Percentiles rank a stretch among this genome's conserved stretches.
Evolutionary conservation across 2,888 invertebrate genomes (phyloP).

Genomic region (Lamellibrachia columna): DNA sequence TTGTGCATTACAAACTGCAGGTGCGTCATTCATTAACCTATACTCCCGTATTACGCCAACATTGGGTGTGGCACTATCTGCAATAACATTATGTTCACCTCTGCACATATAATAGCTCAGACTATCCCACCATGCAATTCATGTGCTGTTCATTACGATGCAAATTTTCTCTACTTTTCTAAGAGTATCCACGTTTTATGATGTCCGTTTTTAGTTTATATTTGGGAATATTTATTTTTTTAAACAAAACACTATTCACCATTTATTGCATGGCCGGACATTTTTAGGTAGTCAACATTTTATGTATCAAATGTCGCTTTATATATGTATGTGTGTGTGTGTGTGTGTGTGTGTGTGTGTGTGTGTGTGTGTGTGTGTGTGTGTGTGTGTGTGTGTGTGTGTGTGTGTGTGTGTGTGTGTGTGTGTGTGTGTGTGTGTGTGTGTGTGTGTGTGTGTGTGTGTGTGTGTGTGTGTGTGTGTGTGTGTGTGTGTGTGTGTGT

Average conservation of each 20-base stretch:
- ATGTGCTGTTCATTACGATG: not conserved
- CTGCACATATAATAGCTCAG: not conserved
- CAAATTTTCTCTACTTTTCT: not conserved
- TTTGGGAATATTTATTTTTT: no score
- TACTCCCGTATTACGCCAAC: not conserved
- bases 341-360: not conserved
- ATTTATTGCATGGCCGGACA: no score
- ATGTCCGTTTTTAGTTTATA: not conserved
- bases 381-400: slow-evolving; percentile 1
- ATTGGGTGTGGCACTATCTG: not conserved
- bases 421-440: slow-evolving; percentile 1
- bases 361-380: slow-evolving; percentile 1
- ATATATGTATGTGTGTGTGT: not conserved
- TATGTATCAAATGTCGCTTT: not conserved
- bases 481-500: slow-evolving; percentile 1
- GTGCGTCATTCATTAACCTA: not conserved
- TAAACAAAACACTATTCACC: no score
- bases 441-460: slow-evolving; percentile 1
- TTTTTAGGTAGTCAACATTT: no score
- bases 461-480: slow-evolving; percentile 1
- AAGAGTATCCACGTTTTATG: not conserved
- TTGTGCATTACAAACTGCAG: not conserved
- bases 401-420: slow-evolving; percentile 1
- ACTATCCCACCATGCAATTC: not conserved
- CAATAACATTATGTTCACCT: not conserved